Base-by-base conservation (phyloP, 1,140 invertebrate genomes). In the Leptoteleia sp. region DNA sequence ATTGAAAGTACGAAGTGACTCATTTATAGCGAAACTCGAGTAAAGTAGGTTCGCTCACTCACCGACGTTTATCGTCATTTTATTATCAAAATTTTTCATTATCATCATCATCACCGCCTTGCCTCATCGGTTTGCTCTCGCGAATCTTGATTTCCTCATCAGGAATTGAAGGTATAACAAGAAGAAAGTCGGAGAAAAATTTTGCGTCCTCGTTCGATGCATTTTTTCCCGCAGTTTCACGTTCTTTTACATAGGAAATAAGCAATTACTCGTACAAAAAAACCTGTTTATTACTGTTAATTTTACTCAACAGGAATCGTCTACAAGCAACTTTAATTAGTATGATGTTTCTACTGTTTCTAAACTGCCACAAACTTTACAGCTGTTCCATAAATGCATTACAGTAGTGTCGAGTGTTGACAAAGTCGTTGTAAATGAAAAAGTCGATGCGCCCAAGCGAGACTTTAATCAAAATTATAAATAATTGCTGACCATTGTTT, bases 181-280 rank as follows among this genome's bases (percentile, higher is more conserved):
- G 22, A 52, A 42, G 61, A 65, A 65, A 65, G 45, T 17, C 12
- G 37, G 22, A 42, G 33, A 9, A 48, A 62, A 61, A 48, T 64
- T 67, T 43, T 25, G 38, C 48, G 17, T 54, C 12, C 48, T 67
- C 12, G 47, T 54, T 67, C 5, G 8, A n/a, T n/a, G 38, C 11
- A 54, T 54, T 67, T 64, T 67, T 67, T 57, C 40, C 31, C n/a
- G 12, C 7, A 13, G 38, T 37, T 52, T 68, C n/a, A 5, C 50
- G 50, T 67, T 42, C 7, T 25, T 68, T 68, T 55, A 48, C 31
- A 38, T 38, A 38, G 64, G 64, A 68, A 68, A 48, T 35, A 7
- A 55, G 29, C 33, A 31, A 57, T 68, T 68, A 55, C 22, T 47
- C 13, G 12, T 12, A 15, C 47, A 40, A 47, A 29, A 31, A 57